Evolutionary conservation across 64 coral and sea anemone genomes (phyloP).

Genomic region (Trachythela sp.): DNA sequence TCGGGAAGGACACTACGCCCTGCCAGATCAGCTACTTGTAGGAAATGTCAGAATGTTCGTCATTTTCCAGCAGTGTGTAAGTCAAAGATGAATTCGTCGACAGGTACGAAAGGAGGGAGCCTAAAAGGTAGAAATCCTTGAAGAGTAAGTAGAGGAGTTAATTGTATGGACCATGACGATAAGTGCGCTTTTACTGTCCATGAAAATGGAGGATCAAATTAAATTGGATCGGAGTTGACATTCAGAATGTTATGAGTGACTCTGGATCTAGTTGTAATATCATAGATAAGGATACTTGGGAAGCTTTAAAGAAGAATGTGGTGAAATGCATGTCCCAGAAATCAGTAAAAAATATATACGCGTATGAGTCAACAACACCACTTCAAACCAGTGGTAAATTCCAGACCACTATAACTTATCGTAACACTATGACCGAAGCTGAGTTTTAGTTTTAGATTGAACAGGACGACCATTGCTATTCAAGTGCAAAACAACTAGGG

Average conservation of each 20-base stretch:
- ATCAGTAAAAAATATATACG: background rate
- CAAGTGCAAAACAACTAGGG: background rate
- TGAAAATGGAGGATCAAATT: no score
- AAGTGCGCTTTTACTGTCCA: background rate
- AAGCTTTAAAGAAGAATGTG: background rate
- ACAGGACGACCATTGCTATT: background rate
- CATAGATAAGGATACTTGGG: background rate
- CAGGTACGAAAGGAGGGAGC: background rate
- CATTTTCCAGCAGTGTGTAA: conserved; percentile 47
- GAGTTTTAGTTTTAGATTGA: conserved; percentile 21
- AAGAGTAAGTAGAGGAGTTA: background rate
- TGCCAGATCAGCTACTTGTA: conserved; percentile 28
- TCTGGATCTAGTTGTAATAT: conserved; percentile 17
- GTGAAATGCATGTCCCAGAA: background rate
- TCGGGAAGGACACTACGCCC: conserved; percentile 46
- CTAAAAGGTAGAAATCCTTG: background rate
- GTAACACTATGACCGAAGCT: background rate
- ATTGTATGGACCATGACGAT: background rate
- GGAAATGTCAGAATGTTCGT: conserved; percentile 19
- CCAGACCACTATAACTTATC: background rate
- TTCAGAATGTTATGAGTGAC: conserved; percentile 9
- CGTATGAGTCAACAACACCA: background rate
- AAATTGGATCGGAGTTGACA: background rate
- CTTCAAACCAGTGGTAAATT: conserved; percentile 6
- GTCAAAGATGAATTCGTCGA: conserved; percentile 8